Evolutionary conservation across 2,797 vertebrate species (phyloP).

Genomic region (Tenualosa ilisha): DNA sequence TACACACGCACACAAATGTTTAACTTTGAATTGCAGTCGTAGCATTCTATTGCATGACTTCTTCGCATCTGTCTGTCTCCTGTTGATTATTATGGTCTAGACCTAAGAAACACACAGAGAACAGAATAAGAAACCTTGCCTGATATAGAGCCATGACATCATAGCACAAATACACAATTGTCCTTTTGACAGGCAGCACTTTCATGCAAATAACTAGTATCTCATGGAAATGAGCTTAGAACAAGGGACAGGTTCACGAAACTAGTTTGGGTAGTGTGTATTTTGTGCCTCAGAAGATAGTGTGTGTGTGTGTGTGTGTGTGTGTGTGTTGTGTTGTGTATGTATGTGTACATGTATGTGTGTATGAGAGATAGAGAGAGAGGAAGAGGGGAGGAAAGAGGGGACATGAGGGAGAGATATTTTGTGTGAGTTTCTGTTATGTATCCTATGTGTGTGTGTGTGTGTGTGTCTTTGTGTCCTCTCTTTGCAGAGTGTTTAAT

Average conservation of each 20-base stretch:
- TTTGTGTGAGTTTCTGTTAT: too few relatives aligned
- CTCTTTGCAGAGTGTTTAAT: too few relatives aligned
- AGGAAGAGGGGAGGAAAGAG: too few relatives aligned
- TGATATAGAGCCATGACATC: neutral
- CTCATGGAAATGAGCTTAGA: constrained; percentile 27
- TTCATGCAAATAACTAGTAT: constrained; percentile 6
- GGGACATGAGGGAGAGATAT: neutral
- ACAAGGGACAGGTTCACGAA: neutral
- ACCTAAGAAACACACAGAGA: neutral
- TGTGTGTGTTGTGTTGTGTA: too few relatives aligned
- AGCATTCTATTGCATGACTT: too few relatives aligned
- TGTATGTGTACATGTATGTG: neutral
- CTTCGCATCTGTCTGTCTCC: neutral
- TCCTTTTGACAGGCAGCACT: neutral
- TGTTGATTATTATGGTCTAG: neutral
- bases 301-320: neutral
- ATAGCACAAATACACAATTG: constrained; percentile 18
- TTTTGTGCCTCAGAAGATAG: neutral
- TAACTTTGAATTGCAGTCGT: too few relatives aligned
- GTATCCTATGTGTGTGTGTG: neutral
- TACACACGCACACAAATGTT: too few relatives aligned
- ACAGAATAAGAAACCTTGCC: neutral
- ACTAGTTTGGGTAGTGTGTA: neutral
- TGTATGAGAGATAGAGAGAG: neutral
- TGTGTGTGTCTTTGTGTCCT: neutral